Conservation (phyloP, 2,797 vertebrate genomes). For the Macroramphosus scolopax region DNA sequence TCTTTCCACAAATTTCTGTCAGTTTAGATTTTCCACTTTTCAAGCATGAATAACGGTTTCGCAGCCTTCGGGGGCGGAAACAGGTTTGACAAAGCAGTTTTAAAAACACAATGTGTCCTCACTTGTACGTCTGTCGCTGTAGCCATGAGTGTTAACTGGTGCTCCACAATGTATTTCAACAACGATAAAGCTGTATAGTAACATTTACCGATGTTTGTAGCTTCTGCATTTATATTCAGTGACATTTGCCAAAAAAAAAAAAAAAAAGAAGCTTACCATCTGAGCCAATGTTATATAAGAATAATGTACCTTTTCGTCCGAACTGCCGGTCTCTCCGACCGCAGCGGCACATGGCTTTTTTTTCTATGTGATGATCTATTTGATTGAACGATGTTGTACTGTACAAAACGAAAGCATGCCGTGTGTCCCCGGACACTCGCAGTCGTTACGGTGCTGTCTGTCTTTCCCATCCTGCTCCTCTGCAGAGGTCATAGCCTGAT, state of each 20-base stretch:
- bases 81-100: too few relatives aligned
- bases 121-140: slow-evolving; percentile 51
- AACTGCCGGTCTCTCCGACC: slow-evolving; percentile 39
- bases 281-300: slow-evolving; percentile 59
- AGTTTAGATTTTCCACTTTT: slow-evolving; percentile 27
- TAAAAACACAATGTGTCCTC: too few relatives aligned
- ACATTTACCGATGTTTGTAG: slow-evolving; percentile 60
- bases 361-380: slow-evolving; percentile 51
- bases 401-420: slow-evolving; percentile 64
- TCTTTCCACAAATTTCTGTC: slow-evolving; percentile 11
- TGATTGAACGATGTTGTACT: slow-evolving; percentile 64
- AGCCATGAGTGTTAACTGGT: slow-evolving; percentile 62
- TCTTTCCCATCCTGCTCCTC: slow-evolving; percentile 56
- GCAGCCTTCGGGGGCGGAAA: too few relatives aligned
- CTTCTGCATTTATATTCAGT: slow-evolving; percentile 61
- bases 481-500: slow-evolving; percentile 51
- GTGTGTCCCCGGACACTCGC: slow-evolving; percentile 59
- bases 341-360: slow-evolving; percentile 48
- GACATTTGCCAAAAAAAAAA: slow-evolving; percentile 36
- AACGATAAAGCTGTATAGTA: slow-evolving; percentile 36
- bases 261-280: slow-evolving; percentile 34
- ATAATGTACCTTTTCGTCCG: slow-evolving; percentile 43
- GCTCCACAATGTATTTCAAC: slow-evolving; percentile 58
- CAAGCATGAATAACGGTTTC: slow-evolving; percentile 48
- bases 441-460: slow-evolving; percentile 65